Percentiles rank a stretch among this genome's conserved stretches.
Evolutionary conservation across 2,888 invertebrate genomes (phyloP).

Genomic region (Anodontia alba): DNA sequence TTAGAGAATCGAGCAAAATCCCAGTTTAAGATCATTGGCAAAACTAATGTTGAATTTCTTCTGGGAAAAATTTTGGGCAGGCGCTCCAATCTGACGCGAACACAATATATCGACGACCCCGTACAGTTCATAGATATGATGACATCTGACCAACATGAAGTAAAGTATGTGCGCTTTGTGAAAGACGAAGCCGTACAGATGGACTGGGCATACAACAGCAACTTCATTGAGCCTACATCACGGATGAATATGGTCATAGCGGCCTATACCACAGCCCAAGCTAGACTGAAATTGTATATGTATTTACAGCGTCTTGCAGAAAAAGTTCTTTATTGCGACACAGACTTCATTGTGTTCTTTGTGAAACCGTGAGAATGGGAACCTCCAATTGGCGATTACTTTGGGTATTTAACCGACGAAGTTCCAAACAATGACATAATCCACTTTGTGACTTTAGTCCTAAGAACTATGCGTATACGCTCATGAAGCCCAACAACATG

Average conservation of each 20-base stretch:
- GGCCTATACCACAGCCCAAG: conserved; percentile 30
- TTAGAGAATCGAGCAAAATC: conserved; percentile 26
- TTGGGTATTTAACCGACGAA: conserved; percentile 83
- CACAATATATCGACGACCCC: conserved; percentile 6
- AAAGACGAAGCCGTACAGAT: conserved; percentile 11
- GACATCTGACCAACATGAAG: too few species aligned
- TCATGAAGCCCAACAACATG: too few species aligned
- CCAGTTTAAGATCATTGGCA: conserved; percentile 29
- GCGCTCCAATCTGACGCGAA: conserved; percentile 23
- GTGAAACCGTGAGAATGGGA: conserved; percentile 20
- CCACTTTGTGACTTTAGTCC: too few species aligned
- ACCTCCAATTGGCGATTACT: conserved; percentile 71
- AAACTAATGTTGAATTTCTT: conserved; percentile 24
- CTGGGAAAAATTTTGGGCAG: conserved; percentile 52
- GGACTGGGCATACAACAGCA: background rate
- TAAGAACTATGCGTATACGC: too few species aligned
- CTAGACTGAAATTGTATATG: conserved; percentile 36
- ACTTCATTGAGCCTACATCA: conserved; percentile 18
- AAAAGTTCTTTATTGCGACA: conserved; percentile 29
- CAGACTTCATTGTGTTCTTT: conserved; percentile 38
- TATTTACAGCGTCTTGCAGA: background rate
- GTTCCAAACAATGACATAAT: conserved; percentile 41
- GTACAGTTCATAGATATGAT: too few species aligned
- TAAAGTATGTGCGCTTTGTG: too few species aligned
- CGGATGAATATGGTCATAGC: conserved; percentile 35